These are phyloP conservation scores for Osmoderma eremita DNA, from an alignment of 2,888 invertebrate genomes.

Conservation along the genomic window DNA sequence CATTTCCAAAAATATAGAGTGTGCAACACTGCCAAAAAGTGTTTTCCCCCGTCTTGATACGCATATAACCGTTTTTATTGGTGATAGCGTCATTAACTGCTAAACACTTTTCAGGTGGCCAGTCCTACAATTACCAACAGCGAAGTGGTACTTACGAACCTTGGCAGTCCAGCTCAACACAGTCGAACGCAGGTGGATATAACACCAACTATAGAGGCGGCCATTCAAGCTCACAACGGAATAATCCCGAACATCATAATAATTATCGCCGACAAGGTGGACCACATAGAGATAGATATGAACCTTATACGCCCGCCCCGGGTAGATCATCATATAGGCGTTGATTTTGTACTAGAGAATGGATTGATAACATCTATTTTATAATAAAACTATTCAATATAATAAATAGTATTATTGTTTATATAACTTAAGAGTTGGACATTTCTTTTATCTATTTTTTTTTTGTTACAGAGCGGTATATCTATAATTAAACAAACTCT, in stretches of 20 bases:
- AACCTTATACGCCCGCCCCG: constrained; percentile 44
- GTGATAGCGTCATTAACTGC: too few species aligned
- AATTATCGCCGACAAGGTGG: constrained; percentile 51
- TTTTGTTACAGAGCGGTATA: not conserved
- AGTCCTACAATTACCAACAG: constrained; percentile 28
- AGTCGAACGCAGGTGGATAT: constrained; percentile 40
- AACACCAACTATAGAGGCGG: constrained; percentile 42
- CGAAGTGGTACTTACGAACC: not conserved
- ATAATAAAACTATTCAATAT: constrained; percentile 25
- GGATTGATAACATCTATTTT: constrained; percentile 7
- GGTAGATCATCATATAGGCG: constrained; percentile 29
- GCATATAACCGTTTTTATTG: too few species aligned
- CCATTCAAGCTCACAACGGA: not conserved
- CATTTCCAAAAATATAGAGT: too few species aligned
- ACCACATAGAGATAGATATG: constrained; percentile 57
- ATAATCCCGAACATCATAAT: constrained; percentile 1
- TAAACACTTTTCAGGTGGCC: constrained; percentile 13
- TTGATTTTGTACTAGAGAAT: constrained; percentile 18
- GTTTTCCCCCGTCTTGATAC: too few species aligned
- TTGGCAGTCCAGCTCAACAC: constrained; percentile 8
- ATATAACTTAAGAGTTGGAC: not conserved
- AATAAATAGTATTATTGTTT: constrained; percentile 22
- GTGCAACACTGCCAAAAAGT: too few species aligned
- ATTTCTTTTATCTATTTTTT: constrained; percentile 11
- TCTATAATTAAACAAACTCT: too few species aligned